phyloP scores from a whole-genome alignment of 2,113 vertebrate genomes.

The Marmota monax region DNA sequence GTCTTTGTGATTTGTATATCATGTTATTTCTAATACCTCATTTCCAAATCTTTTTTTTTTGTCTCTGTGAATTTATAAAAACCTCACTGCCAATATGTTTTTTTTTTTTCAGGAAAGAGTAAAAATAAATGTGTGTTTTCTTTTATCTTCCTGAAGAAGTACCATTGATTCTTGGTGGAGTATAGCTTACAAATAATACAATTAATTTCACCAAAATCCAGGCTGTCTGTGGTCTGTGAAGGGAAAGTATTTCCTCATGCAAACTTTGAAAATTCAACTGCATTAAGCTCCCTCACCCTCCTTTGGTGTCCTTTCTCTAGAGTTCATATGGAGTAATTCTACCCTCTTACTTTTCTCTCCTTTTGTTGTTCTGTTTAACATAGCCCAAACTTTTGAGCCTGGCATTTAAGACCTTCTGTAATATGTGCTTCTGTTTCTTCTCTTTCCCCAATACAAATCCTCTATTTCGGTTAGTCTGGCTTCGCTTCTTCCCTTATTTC shows the following conservation, averaged over 20 bases:
- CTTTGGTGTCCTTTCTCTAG: neutral
- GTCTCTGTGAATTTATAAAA: constrained; percentile 9
- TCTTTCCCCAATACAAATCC: neutral
- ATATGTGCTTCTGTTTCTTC: neutral
- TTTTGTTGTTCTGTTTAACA: neutral
- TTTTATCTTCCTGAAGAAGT: constrained; percentile 12
- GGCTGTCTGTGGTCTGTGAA: neutral
- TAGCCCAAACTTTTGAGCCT: neutral
- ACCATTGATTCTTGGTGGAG: constrained; percentile 2
- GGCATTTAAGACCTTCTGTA: neutral
- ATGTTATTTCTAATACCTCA: neutral
- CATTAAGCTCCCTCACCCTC: neutral
- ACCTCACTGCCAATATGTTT: neutral
- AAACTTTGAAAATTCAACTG: neutral
- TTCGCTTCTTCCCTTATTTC: neutral
- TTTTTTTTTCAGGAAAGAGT: neutral
- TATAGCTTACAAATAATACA: neutral
- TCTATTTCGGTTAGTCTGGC: neutral
- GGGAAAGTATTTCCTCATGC: neutral
- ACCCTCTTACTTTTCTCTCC: neutral
- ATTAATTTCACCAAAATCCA: constrained; percentile 18
- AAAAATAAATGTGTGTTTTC: neutral
- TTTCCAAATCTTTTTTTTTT: neutral
- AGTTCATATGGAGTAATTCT: neutral
- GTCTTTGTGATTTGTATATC: neutral